Conservation (phyloP, 2,888 invertebrate genomes). For the Acronicta psi region DNA sequence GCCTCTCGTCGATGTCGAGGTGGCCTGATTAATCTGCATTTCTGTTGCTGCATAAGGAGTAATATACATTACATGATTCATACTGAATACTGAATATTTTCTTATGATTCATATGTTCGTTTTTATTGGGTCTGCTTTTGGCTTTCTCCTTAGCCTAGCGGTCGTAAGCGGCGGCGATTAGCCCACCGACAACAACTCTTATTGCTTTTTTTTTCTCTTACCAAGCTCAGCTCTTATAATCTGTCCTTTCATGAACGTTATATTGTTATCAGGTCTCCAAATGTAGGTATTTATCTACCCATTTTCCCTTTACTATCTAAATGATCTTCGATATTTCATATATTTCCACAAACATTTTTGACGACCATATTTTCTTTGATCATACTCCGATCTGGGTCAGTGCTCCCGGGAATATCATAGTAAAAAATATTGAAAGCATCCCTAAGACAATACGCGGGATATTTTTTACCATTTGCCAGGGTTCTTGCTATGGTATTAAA, state of each 20-base stretch:
- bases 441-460: constrained; percentile 33
- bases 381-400: constrained; percentile 36
- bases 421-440: constrained; percentile 43
- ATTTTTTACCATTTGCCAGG: constrained; percentile 25
- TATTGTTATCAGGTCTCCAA: too few species aligned
- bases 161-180: too few species aligned
- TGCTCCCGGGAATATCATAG: constrained; percentile 36
- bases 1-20: constrained; percentile 18
- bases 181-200: too few species aligned
- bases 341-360: constrained; percentile 19
- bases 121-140: too few species aligned
- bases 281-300: too few species aligned
- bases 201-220: too few species aligned
- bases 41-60: too few species aligned
- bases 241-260: not conserved
- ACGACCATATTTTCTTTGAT: constrained; percentile 27
- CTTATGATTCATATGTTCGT: too few species aligned
- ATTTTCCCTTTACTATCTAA: not conserved
- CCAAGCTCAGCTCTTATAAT: too few species aligned
- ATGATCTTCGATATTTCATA: constrained; percentile 29
- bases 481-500: constrained; percentile 14
- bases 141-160: too few species aligned
- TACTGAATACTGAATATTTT: too few species aligned
- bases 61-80: too few species aligned
- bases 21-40: constrained; percentile 39